Conservation (phyloP, 2,797 vertebrate species). For the Phataginus tricuspis region DNA sequence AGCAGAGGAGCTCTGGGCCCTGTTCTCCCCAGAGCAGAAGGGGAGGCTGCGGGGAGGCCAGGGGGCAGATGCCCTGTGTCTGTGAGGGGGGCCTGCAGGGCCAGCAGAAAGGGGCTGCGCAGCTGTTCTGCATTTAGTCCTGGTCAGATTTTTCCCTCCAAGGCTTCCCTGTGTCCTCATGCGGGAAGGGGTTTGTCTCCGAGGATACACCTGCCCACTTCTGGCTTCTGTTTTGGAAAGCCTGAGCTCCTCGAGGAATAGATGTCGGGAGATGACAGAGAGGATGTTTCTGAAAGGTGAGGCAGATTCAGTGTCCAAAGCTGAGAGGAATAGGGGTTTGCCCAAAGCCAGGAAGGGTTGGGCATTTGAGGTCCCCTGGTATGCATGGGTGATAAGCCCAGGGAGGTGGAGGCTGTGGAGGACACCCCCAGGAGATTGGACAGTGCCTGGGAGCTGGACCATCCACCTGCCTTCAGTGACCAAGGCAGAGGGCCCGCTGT, state of each 20-base stretch:
- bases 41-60: not conserved
- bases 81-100: not conserved
- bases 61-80: not conserved
- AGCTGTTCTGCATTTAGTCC: not conserved
- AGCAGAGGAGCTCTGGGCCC: not conserved
- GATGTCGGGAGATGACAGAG: not conserved
- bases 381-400: too few relatives aligned
- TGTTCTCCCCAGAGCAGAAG: fast-evolving
- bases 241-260: not conserved
- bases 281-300: not conserved
- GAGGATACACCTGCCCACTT: not conserved
- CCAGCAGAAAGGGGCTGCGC: conserved; percentile 59
- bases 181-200: not conserved
- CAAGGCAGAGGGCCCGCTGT: conserved; percentile 2
- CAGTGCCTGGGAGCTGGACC: not conserved
- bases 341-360: too few relatives aligned
- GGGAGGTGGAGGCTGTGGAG: not conserved
- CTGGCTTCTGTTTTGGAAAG: not conserved
- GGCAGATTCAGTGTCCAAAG: not conserved
- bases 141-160: not conserved
- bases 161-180: not conserved
- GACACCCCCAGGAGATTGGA: not conserved
- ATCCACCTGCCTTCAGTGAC: not conserved
- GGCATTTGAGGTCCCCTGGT: not conserved
- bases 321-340: not conserved